Base-by-base conservation (phyloP, 92 coral and sea anemone genomes). In the Umimayanthus kanabou region DNA sequence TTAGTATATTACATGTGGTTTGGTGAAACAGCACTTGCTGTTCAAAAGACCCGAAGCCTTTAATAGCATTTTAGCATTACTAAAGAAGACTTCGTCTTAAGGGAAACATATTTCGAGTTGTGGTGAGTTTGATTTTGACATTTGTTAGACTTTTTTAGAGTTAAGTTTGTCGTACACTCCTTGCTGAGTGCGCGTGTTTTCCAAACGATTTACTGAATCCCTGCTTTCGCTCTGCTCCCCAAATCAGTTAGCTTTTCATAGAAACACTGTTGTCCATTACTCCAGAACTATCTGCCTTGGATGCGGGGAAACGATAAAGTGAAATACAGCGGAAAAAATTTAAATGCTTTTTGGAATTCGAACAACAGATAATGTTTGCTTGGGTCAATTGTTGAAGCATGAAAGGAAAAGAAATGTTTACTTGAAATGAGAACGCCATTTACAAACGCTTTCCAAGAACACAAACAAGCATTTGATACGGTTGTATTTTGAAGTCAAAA, bases 71-170 rank as follows among this genome's bases (percentile, higher is more conserved):
- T 75, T 75, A 75, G 11, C 79, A 39, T 9, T n/a, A 39, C 47
- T 40, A 39, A 75, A 39, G 45, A 22, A 13, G 45, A 39, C 28
- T 20, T 20, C 50, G 11, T 47, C 79, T 75, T 43, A 75, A 75
- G 53, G 26, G n/a, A 39, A 3, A 22, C 42, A 15, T 42, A 18
- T 75, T 75, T 37, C 50, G 79, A 39, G 50, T 75, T 75, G 29
- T 75, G 79, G 79, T 75, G 50, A 75, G 79, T 75, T 75, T 39
- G 47, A 6, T 22, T 39, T 75, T 75, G 50, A 18, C 28, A 75
- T 75, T 75, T 75, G 29, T 39, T 37, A 22, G 79, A 20, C 9
- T 75, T 73, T 20, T 73, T 15, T 33, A 53, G 45, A 73, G 77
- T 73, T 73, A 11, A 53, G 58, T 53, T 73, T 33, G 8, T 8